phyloP scores from a whole-genome alignment of 2,113 vertebrate species.

The Aegithalos caudatus region DNA sequence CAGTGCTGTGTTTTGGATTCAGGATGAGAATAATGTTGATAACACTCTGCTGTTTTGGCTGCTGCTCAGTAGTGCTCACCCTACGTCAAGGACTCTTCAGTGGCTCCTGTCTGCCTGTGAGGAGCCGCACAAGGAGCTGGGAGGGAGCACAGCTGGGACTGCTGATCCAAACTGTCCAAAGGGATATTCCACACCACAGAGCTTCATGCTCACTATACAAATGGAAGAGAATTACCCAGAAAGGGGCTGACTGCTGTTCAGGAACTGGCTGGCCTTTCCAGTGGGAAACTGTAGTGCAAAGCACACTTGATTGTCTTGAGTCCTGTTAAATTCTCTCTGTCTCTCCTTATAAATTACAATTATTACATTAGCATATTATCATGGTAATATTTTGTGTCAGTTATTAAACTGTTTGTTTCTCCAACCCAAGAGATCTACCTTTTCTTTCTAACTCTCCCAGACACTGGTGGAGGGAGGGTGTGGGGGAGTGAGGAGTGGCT shows the following conservation, averaged over 20 bases:
- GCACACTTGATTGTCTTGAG: background rate
- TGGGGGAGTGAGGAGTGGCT: background rate
- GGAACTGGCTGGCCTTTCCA: background rate
- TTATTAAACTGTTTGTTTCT: background rate
- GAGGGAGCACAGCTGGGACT: background rate
- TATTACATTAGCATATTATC: background rate
- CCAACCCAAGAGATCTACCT: background rate
- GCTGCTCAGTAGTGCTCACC: background rate
- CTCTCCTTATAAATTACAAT: background rate
- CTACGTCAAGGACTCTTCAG: background rate
- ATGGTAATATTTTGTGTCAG: background rate
- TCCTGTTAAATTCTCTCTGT: background rate
- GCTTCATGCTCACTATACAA: background rate
- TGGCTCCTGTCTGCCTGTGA: background rate
- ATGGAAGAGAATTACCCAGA: background rate
- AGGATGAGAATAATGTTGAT: background rate
- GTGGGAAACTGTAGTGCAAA: background rate
- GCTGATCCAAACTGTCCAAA: background rate
- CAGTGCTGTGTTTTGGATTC: background rate
- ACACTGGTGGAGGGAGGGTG: background rate
- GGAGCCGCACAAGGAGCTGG: background rate
- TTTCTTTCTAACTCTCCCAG: background rate
- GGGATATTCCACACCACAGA: background rate
- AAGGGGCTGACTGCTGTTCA: background rate
- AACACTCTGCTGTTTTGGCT: background rate